Conservation (phyloP, 1,140 invertebrate genomes). For the Bombus ignitus region DNA sequence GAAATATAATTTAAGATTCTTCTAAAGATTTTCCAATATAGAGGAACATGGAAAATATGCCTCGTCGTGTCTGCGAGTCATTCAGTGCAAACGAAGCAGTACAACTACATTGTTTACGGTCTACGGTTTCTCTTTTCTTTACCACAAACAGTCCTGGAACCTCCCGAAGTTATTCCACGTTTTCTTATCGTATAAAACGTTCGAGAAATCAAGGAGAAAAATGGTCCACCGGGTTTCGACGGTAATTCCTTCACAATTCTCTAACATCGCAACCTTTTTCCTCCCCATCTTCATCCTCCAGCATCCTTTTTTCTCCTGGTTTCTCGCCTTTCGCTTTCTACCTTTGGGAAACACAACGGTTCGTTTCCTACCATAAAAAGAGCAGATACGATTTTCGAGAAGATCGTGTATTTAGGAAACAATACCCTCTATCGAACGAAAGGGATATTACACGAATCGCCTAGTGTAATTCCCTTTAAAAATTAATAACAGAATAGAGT, state of each 20-base stretch:
- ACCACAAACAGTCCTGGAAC: background rate
- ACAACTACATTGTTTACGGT: slow-evolving; percentile 45
- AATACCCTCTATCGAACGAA: background rate
- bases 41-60: background rate
- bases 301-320: slow-evolving; percentile 25
- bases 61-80: background rate
- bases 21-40: background rate
- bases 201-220: slow-evolving; percentile 62
- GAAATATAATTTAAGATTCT: background rate
- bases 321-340: slow-evolving; percentile 17
- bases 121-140: background rate
- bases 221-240: slow-evolving; percentile 58
- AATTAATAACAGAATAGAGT: background rate
- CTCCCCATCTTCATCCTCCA: background rate
- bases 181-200: slow-evolving; percentile 61
- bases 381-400: background rate
- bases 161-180: slow-evolving; percentile 58
- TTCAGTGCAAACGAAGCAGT: background rate
- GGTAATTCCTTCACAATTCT: slow-evolving; percentile 22
- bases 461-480: background rate
- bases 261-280: slow-evolving; percentile 26
- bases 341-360: background rate
- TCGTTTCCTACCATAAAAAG: slow-evolving; percentile 22
- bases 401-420: background rate
- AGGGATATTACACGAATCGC: background rate